A percentile compares a stretch with the other conserved stretches of the same genome.
Conservation (phyloP, 2,113 vertebrate genomes). For the Phasianus colchicus region DNA sequence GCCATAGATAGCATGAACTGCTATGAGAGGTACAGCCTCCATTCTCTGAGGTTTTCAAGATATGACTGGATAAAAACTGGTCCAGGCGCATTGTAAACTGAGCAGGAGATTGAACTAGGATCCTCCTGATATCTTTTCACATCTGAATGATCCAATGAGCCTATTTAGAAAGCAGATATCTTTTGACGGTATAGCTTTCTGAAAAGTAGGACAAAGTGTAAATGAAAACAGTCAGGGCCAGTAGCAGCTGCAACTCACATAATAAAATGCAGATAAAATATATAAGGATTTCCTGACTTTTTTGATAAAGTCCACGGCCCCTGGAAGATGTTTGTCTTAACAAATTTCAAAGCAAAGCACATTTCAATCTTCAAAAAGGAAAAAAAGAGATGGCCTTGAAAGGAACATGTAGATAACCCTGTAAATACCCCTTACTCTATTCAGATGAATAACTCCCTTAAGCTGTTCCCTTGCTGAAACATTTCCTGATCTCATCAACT, state of each 20-base stretch:
- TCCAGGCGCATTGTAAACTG: background rate
- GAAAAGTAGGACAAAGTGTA: background rate
- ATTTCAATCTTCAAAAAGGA: background rate
- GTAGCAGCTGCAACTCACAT: background rate
- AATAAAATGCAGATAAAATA: background rate
- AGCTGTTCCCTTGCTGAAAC: background rate
- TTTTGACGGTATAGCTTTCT: background rate
- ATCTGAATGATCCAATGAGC: background rate
- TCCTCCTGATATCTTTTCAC: background rate
- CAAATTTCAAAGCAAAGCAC: background rate
- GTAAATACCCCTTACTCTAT: background rate
- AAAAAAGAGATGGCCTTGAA: background rate
- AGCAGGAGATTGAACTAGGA: background rate
- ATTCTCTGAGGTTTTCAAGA: background rate
- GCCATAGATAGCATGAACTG: background rate
- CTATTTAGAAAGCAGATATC: background rate
- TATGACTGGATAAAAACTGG: background rate
- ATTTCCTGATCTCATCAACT: constrained; percentile 23
- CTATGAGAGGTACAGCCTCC: background rate
- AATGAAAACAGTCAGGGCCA: background rate
- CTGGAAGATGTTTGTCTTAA: background rate
- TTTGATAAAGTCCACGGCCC: background rate
- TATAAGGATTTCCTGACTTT: background rate
- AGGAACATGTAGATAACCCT: background rate
- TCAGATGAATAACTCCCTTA: background rate